Base-by-base conservation (phyloP, 2,888 invertebrate genomes). In the Colletes collaris region DNA sequence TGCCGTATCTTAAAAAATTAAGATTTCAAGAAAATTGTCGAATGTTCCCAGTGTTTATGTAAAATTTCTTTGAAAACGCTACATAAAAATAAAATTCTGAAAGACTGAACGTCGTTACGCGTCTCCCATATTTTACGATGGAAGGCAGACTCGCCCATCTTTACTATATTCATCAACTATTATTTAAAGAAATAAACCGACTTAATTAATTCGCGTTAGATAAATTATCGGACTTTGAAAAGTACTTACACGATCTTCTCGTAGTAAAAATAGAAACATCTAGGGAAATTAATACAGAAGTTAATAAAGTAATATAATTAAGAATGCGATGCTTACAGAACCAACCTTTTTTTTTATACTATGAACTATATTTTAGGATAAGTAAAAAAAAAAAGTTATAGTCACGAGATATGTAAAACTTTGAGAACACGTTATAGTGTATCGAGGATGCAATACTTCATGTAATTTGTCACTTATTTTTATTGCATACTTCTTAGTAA, bases 51-150 rank as follows among this genome's bases (percentile, higher is more conserved):
- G 13, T 11, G 63, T 27, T 50, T 58, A 55, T 52, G n/a, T 62
- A 44, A 2, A 56, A 63, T 27, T 35, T 40, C 27, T 65, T 60
- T 46, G 44, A 37, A 27, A 49, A 53, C n/a, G 72, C 16, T 27
- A 68, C 37, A 65, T n/a, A 68, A 78, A 46, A 46, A 8, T 8
- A 10, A 46, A 46, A 46, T 46, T 46, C 10, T 46, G 10, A 46
- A 80, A 80, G 79, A 80, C 79, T 80, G 78, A 80, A 78, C 66
- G 50, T 71, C 40, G 58, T 65, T 63, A 50, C 10, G 11, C 35
- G 49, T 37, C 40, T 50, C 70, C 35, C 53, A 40, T 55, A 19
- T 59, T n/a, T 53, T 13, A n/a, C 6, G 37, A 16, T 37, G 70
- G 50, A 68, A 52, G 35, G 55, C 55, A 60, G 19, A 77, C 62